These are phyloP conservation scores for Coregonus sp. DNA, from an alignment of 2,797 vertebrate species.

Conservation along the genomic window DNA sequence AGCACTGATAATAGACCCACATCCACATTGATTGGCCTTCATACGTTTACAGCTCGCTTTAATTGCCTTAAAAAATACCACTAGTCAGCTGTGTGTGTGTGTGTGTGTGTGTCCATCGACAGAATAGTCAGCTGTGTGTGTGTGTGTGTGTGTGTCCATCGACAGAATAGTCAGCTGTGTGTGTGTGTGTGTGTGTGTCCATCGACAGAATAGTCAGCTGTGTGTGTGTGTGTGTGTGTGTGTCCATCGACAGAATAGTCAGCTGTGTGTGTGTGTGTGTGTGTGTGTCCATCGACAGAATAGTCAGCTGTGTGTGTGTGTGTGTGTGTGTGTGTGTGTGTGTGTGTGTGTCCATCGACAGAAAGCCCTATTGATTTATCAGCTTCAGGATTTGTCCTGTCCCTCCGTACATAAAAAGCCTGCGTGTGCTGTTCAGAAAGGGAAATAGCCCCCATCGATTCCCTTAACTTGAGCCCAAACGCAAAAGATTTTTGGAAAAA, in stretches of 20 bases:
- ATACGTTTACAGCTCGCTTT: constrained; percentile 97
- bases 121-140: constrained; percentile 61
- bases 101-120: constrained; percentile 86
- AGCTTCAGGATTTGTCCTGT: constrained; percentile 96
- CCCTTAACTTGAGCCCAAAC: constrained; percentile 99
- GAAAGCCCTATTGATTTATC: constrained; percentile 93
- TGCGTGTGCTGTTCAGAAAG: constrained; percentile 97
- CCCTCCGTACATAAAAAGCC: constrained; percentile 92
- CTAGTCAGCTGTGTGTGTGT: constrained; percentile 85
- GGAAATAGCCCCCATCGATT: constrained; percentile 99
- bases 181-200: too few relatives aligned
- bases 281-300: too few relatives aligned
- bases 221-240: too few relatives aligned
- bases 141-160: too few relatives aligned
- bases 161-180: too few relatives aligned
- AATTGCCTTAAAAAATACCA: constrained; percentile 94
- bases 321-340: too few relatives aligned
- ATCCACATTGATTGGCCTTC: constrained; percentile 89
- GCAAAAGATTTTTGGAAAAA: constrained; percentile 99
- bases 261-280: too few relatives aligned
- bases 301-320: too few relatives aligned
- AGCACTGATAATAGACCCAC: constrained; percentile 82
- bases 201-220: too few relatives aligned
- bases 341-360: constrained; percentile 85
- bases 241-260: too few relatives aligned